These are phyloP conservation scores for Harpagoxenus sublaevis DNA, from an alignment of 2,888 invertebrate genomes.

Conservation along the genomic window DNA sequence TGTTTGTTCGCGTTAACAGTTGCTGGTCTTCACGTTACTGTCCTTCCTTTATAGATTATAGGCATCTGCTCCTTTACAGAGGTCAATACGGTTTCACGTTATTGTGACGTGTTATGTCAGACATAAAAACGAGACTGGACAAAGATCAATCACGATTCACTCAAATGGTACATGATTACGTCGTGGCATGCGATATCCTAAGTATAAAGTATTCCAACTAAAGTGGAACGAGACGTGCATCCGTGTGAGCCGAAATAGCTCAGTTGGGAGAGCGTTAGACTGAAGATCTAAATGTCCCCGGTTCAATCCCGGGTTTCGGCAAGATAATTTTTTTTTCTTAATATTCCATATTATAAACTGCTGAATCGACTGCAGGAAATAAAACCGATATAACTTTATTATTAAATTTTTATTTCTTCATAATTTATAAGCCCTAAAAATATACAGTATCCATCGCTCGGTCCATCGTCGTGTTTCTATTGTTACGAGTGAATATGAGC, in stretches of 20 bases:
- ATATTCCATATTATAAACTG: not conserved
- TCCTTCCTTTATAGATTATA: no score
- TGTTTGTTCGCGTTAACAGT: not conserved
- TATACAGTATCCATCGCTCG: no score
- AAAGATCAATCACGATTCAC: not conserved
- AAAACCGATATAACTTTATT: not conserved
- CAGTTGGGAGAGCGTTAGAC: slow-evolving; percentile 77
- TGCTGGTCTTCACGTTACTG: not conserved
- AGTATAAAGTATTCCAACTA: not conserved
- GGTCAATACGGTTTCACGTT: no score
- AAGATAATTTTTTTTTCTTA: slow-evolving; percentile 23
- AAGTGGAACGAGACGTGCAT: not conserved
- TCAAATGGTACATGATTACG: not conserved
- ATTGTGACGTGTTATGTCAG: not conserved
- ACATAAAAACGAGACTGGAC: no score
- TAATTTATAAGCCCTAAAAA: not conserved
- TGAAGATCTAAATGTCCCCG: slow-evolving; percentile 76
- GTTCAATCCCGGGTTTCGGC: slow-evolving; percentile 77
- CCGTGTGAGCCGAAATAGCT: slow-evolving; percentile 71
- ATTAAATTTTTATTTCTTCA: not conserved
- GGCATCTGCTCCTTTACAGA: no score
- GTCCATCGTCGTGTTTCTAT: not conserved
- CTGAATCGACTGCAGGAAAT: not conserved
- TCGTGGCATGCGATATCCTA: not conserved
- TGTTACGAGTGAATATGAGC: not conserved